Base-by-base conservation (phyloP, 2,797 vertebrate species). In the Lagodon rhomboides region DNA sequence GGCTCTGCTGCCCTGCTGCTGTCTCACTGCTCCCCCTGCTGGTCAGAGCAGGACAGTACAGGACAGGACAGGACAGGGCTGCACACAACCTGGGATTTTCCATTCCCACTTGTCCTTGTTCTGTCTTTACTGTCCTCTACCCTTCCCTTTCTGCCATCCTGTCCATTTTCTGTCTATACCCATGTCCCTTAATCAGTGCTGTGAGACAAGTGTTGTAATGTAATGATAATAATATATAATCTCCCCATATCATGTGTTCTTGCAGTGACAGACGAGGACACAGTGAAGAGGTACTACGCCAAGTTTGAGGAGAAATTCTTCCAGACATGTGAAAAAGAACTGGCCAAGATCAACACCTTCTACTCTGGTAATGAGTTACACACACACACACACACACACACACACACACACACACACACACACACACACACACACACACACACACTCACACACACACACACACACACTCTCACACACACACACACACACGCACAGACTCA, bases 291-390 rank as follows among this genome's bases (percentile, higher is more conserved):
- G 68, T 98, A 98, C 94, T 98, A 97, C 89, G 98, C 98, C 94
- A 98, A 97, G 82, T 98, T 99, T 94, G 98, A 99, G 94, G 98
- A 99, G 93, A 98, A 97, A 92, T 99, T 99, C 95, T 98, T 99
- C 94, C 98, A 99, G 93, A 96, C 96, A 5, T 98, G 97, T 93
- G 98, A 99, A 92, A 99, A 99, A 76, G 98, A 98, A 89, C 95
- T 99, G 95, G 97, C 98, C 94, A 99, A 99, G 96, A 99, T 99
- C 94, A 99, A 99, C 95, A 99, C 98, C 66, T 99, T 99, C 95
- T 99, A 99, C 93, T 99, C 98, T 92, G 98, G 98, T 99, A 94
- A 38, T n/a, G n/a, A n/a, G n/a, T n/a, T n/a, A n/a, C n/a, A n/a
- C n/a, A n/a, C n/a, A n/a, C n/a, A n/a, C n/a, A n/a, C 25, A 9